Conservation (phyloP, 2,113 vertebrate genomes). For the Xiphophorus hellerii region DNA sequence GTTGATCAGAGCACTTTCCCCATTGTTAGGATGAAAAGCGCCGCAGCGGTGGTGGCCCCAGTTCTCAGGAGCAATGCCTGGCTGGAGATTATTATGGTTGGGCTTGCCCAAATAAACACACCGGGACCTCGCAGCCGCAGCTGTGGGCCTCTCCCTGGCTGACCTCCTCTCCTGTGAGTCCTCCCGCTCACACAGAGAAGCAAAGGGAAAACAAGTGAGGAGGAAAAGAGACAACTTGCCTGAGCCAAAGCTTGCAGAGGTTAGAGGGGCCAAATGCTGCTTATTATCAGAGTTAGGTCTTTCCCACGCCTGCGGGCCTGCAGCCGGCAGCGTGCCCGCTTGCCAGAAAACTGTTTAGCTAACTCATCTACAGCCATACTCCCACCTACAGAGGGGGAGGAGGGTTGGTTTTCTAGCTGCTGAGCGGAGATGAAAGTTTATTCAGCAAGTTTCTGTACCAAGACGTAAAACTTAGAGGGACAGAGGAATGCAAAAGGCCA, state of each 20-base stretch:
- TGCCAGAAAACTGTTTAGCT: conserved; percentile 70
- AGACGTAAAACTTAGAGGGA: conserved; percentile 41
- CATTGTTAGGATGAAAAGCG: conserved; percentile 74
- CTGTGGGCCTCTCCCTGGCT: conserved; percentile 74
- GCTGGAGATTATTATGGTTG: conserved; percentile 80
- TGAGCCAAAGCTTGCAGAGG: conserved; percentile 67
- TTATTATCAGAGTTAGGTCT: conserved; percentile 78
- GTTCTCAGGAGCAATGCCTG: conserved; percentile 73
- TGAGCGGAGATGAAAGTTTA: conserved; percentile 57
- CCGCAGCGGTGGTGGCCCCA: conserved; percentile 64
- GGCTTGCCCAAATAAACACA: conserved; percentile 81
- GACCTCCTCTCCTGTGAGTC: conserved; percentile 68
- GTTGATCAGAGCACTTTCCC: conserved; percentile 62
- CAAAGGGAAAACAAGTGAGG: conserved; percentile 63
- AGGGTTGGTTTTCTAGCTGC: conserved; percentile 51
- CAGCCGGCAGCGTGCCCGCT: conserved; percentile 67
- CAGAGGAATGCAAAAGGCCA: conserved; percentile 54
- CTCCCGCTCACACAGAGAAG: conserved; percentile 56
- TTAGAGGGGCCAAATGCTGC: conserved; percentile 73
- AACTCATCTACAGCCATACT: conserved; percentile 71
- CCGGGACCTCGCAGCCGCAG: conserved; percentile 66
- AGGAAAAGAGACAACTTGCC: conserved; percentile 57
- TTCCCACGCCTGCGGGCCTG: conserved; percentile 79
- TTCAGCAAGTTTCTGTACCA: conserved; percentile 61
- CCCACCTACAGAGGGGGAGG: conserved; percentile 41